phyloP scores from a whole-genome alignment of 2,888 invertebrate genomes.

The Hirudinaria manillensis region DNA sequence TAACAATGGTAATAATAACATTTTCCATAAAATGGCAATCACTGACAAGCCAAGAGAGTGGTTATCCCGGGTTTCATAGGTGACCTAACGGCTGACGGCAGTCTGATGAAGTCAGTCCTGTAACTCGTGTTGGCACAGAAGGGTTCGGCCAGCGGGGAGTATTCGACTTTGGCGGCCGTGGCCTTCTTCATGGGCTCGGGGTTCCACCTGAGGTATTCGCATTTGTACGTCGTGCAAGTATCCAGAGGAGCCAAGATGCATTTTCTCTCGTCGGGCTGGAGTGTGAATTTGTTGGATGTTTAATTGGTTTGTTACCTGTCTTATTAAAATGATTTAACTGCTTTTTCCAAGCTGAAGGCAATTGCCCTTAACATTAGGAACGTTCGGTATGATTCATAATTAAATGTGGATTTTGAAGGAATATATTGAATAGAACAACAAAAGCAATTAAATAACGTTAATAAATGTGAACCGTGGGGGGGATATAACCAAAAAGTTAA shows the following conservation, averaged over 20 bases:
- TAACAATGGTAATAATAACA: too few relatives aligned
- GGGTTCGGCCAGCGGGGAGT: slow-evolving; percentile 11
- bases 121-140: slow-evolving; percentile 24
- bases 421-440: neutral
- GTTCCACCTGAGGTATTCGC: slow-evolving; percentile 21
- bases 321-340: too few relatives aligned
- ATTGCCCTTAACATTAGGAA: too few relatives aligned
- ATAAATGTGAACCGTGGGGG: too few relatives aligned
- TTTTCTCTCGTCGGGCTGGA: slow-evolving; percentile 11
- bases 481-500: neutral
- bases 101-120: slow-evolving; percentile 24
- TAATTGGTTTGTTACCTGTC: too few relatives aligned
- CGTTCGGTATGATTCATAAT: too few relatives aligned
- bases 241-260: slow-evolving; percentile 22
- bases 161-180: neutral
- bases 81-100: slow-evolving; percentile 39
- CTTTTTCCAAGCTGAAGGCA: too few relatives aligned
- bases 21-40: too few relatives aligned
- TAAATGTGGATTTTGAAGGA: too few relatives aligned
- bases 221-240: slow-evolving; percentile 22
- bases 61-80: slow-evolving; percentile 46
- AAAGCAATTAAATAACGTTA: neutral
- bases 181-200: neutral
- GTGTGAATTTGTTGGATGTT: neutral
- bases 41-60: neutral